Conservation (phyloP, 2,113 vertebrate species). For the Zingel zingel region DNA sequence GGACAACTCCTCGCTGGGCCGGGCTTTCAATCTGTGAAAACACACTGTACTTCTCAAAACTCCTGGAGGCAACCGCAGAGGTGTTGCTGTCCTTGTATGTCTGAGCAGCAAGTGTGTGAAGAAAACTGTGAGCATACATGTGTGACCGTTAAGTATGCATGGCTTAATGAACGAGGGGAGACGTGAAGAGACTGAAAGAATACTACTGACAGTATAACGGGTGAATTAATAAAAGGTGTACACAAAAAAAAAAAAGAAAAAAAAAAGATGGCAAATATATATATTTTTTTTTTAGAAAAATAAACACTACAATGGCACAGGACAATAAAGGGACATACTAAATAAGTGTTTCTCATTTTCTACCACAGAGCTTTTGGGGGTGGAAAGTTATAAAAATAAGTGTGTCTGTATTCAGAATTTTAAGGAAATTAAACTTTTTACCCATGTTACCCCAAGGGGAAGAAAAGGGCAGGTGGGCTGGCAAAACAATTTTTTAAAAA, state of each 20-base stretch:
- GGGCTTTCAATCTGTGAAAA: neutral
- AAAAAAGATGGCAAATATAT: constrained; percentile 8
- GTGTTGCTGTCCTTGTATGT: constrained; percentile 26
- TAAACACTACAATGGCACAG: constrained; percentile 74
- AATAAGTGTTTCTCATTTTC: constrained; percentile 51
- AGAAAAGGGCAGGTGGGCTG: constrained; percentile 51
- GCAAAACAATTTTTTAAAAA: constrained; percentile 55
- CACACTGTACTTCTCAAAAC: constrained; percentile 17
- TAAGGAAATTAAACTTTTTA: constrained; percentile 65
- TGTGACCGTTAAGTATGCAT: constrained; percentile 28
- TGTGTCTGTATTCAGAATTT: constrained; percentile 62
- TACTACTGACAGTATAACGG: constrained; percentile 53
- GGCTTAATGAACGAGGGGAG: constrained; percentile 40
- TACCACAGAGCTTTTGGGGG: constrained; percentile 54
- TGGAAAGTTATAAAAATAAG: constrained; percentile 74
- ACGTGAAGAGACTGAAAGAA: constrained; percentile 52
- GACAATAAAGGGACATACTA: constrained; percentile 60
- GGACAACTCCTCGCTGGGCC: constrained; percentile 23
- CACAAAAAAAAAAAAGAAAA: constrained; percentile 25
- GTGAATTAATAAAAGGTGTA: constrained; percentile 57
- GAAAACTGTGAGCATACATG: constrained; percentile 22
- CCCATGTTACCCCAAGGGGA: constrained; percentile 49
- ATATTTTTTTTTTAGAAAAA: constrained; percentile 71
- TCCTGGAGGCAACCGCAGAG: constrained; percentile 23
- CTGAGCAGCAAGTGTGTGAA: constrained; percentile 31